Evolutionary conservation across 2,113 vertebrate genomes (phyloP).

Genomic region (Rhinogobius similis): DNA sequence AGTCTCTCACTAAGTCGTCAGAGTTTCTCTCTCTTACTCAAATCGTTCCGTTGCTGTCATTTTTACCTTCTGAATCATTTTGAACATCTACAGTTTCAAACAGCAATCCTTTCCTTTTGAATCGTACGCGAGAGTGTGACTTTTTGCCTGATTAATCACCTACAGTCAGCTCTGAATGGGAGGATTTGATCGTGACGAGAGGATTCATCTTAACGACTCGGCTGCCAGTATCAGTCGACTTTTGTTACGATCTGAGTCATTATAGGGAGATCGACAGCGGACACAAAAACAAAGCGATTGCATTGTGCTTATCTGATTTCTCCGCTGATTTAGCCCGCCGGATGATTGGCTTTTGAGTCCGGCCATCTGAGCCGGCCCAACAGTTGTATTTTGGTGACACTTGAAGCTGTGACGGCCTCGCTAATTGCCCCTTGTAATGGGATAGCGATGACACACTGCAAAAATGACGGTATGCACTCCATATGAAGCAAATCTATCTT

Average conservation of each 20-base stretch:
- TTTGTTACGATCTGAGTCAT: neutral
- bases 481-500: too few relatives aligned
- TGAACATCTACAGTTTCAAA: too few relatives aligned
- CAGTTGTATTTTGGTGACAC: conserved; percentile 2
- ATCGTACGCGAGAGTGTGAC: conserved; percentile 26
- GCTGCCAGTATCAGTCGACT: neutral
- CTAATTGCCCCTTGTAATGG: neutral
- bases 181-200: neutral
- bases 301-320: neutral
- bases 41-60: too few relatives aligned
- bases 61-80: too few relatives aligned
- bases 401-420: neutral
- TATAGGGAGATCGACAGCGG: conserved; percentile 4
- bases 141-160: conserved; percentile 28
- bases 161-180: conserved; percentile 26
- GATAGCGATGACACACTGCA: neutral
- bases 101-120: neutral
- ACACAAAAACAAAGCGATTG: neutral
- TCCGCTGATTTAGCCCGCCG: neutral
- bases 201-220: conserved; percentile 20
- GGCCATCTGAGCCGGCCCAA: neutral
- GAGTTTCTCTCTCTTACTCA: too few relatives aligned
- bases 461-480: neutral
- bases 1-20: too few relatives aligned
- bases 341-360: conserved; percentile 10